Conservation (phyloP, 2,888 invertebrate species). For the Taenaris catops region DNA sequence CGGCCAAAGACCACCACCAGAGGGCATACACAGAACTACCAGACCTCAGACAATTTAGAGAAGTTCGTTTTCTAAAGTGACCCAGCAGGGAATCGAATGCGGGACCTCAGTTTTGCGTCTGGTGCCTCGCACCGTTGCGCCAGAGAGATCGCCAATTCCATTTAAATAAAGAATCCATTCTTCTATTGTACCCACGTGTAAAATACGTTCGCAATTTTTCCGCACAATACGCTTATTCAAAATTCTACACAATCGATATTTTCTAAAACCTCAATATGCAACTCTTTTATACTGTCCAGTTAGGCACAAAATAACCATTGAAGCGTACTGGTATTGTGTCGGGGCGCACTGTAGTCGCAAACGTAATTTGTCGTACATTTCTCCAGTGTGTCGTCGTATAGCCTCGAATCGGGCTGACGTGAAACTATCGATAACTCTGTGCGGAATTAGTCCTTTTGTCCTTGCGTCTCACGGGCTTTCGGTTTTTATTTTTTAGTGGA, state of each 20-base stretch:
- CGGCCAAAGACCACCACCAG: no score
- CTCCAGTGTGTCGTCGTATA: slow-evolving; percentile 55
- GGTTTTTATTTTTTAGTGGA: slow-evolving; percentile 22
- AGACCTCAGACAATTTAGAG: no score
- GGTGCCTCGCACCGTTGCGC: no score
- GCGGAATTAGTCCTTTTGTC: slow-evolving; percentile 61
- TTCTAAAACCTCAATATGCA: slow-evolving; percentile 17
- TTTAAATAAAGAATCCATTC: no score
- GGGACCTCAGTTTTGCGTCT: no score
- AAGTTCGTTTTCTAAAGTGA: no score
- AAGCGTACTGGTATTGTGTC: slow-evolving; percentile 47
- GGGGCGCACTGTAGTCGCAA: slow-evolving; percentile 42
- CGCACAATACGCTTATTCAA: neutral
- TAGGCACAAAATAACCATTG: slow-evolving; percentile 61
- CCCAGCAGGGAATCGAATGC: no score
- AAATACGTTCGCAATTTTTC: slow-evolving; percentile 1
- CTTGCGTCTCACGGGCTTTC: slow-evolving; percentile 33
- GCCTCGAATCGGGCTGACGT: slow-evolving; percentile 56
- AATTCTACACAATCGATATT: slow-evolving; percentile 5
- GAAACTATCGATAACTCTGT: slow-evolving; percentile 56
- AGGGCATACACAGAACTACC: no score
- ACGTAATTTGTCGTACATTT: slow-evolving; percentile 68
- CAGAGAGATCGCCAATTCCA: no score
- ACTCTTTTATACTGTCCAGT: slow-evolving; percentile 32
- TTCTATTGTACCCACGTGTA: neutral